These are phyloP conservation scores for Erebia aethiops DNA, from an alignment of 2,888 invertebrate genomes.

Conservation along the genomic window DNA sequence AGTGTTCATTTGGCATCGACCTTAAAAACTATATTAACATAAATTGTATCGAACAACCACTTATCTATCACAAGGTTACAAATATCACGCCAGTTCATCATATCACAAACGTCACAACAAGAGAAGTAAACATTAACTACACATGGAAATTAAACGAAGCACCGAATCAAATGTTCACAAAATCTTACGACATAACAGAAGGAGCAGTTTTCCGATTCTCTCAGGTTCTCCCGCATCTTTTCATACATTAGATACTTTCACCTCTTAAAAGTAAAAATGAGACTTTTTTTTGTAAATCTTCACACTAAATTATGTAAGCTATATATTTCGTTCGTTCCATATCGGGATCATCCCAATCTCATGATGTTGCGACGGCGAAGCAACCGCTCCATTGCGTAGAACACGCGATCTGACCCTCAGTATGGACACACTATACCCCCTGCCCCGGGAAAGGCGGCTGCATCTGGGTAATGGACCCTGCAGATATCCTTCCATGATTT, in stretches of 20 bases:
- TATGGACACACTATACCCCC: conserved; percentile 85
- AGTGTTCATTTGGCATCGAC: conserved; percentile 61
- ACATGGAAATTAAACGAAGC: conserved; percentile 28
- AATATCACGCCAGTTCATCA: conserved; percentile 52
- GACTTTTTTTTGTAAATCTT: neutral
- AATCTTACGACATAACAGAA: neutral
- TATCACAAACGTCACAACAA: conserved; percentile 42
- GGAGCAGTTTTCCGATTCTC: neutral
- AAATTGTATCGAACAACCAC: conserved; percentile 50
- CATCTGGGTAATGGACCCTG: conserved; percentile 85
- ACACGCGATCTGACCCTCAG: conserved; percentile 82
- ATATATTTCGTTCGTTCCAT: conserved; percentile 14
- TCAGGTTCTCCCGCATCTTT: conserved; percentile 9
- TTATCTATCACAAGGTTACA: conserved; percentile 70
- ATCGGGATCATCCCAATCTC: conserved; percentile 72
- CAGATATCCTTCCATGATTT: conserved; percentile 88
- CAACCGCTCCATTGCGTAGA: conserved; percentile 80
- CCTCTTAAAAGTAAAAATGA: neutral
- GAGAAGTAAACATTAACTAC: conserved; percentile 41
- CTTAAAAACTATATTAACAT: conserved; percentile 57
- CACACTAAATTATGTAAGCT: conserved; percentile 15
- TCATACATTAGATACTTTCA: neutral
- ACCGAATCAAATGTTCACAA: conserved; percentile 10
- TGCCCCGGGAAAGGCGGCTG: conserved; percentile 75
- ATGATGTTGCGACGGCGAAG: conserved; percentile 78